Conservation (phyloP, 2,113 vertebrate genomes). For the pig (Sus scrofa) region T2T-Sscrofa CM000826.6:25473501-25474000, state of each 20-base stretch:
- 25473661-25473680: neutral
- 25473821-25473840: too few relatives aligned
- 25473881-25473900: too few relatives aligned
- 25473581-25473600: neutral
- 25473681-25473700: neutral
- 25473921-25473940: too few relatives aligned
- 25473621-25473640: neutral
- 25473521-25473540: neutral
- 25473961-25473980: too few relatives aligned
- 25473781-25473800: neutral
- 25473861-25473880: too few relatives aligned
- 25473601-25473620: neutral
- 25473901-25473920: too few relatives aligned
- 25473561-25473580: neutral
- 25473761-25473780: neutral
- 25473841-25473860: too few relatives aligned
- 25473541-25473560: neutral
- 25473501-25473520: neutral
- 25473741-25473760: neutral
- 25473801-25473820: neutral
- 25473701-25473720: neutral
- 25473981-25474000: too few relatives aligned
- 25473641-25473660: neutral
- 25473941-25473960: too few relatives aligned
- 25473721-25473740: neutral